Evolutionary conservation across 2,113 vertebrate genomes (phyloP).

Genomic region (Pleuronectes platessa): DNA sequence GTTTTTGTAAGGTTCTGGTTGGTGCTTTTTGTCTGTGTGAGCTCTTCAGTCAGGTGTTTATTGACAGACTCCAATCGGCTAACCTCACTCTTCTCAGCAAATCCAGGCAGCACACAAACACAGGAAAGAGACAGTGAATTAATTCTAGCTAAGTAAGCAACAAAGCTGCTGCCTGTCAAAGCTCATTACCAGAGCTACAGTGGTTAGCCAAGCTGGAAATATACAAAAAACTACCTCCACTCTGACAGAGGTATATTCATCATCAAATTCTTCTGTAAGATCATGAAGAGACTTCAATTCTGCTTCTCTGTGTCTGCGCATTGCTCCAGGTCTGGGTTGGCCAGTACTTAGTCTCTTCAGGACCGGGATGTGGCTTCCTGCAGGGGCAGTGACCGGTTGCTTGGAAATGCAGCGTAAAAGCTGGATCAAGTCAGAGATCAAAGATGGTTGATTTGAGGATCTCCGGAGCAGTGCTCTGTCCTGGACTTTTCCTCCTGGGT

Average conservation of each 20-base stretch:
- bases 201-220: background rate
- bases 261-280: slow-evolving; percentile 80
- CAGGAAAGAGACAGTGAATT: background rate
- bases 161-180: slow-evolving; percentile 9
- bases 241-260: slow-evolving; percentile 78
- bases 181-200: background rate
- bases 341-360: slow-evolving; percentile 44
- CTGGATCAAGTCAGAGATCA: slow-evolving; percentile 76
- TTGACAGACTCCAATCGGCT: slow-evolving; percentile 67
- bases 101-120: slow-evolving; percentile 36
- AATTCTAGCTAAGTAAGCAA: background rate
- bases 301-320: slow-evolving; percentile 43
- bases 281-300: slow-evolving; percentile 72
- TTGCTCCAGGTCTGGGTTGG: slow-evolving; percentile 10
- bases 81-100: slow-evolving; percentile 68
- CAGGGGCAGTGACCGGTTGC: slow-evolving; percentile 51
- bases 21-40: slow-evolving; percentile 66
- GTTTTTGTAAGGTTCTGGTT: slow-evolving; percentile 70
- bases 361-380: slow-evolving; percentile 79
- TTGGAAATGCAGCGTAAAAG: slow-evolving; percentile 72
- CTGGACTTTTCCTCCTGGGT: slow-evolving; percentile 43
- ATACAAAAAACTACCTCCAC: slow-evolving; percentile 74
- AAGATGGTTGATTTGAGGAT: slow-evolving; percentile 55
- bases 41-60: slow-evolving; percentile 76
- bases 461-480: slow-evolving; percentile 28